Evolutionary conservation across 2,797 vertebrate species (phyloP).

Genomic region (Urosaurus nigricauda): DNA sequence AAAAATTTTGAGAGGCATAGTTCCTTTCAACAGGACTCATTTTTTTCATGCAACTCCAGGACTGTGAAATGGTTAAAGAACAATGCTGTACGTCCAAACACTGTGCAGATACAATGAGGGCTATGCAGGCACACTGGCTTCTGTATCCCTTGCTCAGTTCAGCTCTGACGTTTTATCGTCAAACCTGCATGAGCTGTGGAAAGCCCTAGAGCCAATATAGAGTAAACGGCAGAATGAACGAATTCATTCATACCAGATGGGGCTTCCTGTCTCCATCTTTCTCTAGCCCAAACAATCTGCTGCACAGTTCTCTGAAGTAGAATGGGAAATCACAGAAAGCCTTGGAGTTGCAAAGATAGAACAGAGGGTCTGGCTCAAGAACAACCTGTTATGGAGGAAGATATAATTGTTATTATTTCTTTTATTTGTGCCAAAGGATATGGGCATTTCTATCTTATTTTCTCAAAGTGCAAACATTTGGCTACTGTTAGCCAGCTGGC

Average conservation of each 20-base stretch:
- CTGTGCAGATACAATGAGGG: conserved; percentile 7
- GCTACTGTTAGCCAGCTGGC: conserved; percentile 77
- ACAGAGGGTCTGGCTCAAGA: conserved; percentile 81
- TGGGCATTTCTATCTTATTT: conserved; percentile 69
- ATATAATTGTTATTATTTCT: conserved; percentile 73
- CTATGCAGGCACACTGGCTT: neutral
- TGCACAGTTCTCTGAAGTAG: conserved; percentile 82
- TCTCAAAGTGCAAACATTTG: conserved; percentile 76
- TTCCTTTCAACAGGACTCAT: conserved; percentile 7
- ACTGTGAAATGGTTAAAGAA: conserved; percentile 14
- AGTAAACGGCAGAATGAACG: conserved; percentile 79
- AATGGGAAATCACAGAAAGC: conserved; percentile 78
- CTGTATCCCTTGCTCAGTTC: conserved; percentile 5
- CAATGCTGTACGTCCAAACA: neutral
- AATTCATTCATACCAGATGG: conserved; percentile 81
- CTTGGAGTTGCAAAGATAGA: conserved; percentile 80
- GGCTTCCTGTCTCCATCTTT: conserved; percentile 83
- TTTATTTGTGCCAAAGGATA: conserved; percentile 73
- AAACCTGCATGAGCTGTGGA: conserved; percentile 8
- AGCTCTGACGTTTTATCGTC: conserved; percentile 12
- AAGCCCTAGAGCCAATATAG: conserved; percentile 63
- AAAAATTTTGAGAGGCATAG: neutral
- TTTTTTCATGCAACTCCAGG: neutral
- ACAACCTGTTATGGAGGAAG: conserved; percentile 75
- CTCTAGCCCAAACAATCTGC: conserved; percentile 86